phyloP scores from a whole-genome alignment of 2,888 invertebrate genomes.

The Diaprepes abbreviatus region DNA sequence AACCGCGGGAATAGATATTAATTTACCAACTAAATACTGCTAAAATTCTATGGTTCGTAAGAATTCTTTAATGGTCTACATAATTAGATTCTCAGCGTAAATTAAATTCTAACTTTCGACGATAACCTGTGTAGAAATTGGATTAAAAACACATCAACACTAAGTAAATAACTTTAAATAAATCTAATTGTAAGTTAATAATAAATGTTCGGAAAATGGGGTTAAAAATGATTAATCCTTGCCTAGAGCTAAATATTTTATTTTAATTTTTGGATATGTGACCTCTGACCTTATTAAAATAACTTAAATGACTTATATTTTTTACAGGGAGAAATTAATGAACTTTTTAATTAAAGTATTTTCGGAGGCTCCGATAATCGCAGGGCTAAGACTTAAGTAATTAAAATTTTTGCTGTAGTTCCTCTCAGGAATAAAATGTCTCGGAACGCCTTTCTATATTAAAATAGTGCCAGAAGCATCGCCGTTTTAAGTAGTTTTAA shows the following conservation, averaged over 20 bases:
- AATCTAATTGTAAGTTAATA: too few species aligned
- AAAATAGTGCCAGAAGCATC: slow-evolving; percentile 7
- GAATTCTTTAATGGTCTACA: too few species aligned
- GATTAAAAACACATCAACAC: too few species aligned
- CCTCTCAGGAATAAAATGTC: slow-evolving; percentile 4
- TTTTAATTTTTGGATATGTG: neutral
- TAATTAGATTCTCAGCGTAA: too few species aligned
- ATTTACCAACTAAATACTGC: too few species aligned
- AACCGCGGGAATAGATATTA: too few species aligned
- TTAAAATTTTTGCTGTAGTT: slow-evolving; percentile 13
- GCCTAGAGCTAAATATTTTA: neutral
- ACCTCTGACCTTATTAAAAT: neutral
- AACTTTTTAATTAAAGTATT: slow-evolving; percentile 20
- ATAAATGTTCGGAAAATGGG: too few species aligned
- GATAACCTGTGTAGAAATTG: too few species aligned
- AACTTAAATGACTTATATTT: neutral
- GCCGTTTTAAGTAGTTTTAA: neutral
- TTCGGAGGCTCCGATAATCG: neutral
- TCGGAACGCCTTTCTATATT: neutral
- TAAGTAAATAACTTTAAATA: too few species aligned
- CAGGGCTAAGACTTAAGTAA: slow-evolving; percentile 10
- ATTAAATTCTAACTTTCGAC: too few species aligned
- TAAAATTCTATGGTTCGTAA: too few species aligned
- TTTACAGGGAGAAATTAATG: neutral
- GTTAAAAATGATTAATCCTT: too few species aligned